These are phyloP conservation scores for Syngnathus acus DNA, from an alignment of 2,797 vertebrate genomes.

Conservation along the genomic window DNA sequence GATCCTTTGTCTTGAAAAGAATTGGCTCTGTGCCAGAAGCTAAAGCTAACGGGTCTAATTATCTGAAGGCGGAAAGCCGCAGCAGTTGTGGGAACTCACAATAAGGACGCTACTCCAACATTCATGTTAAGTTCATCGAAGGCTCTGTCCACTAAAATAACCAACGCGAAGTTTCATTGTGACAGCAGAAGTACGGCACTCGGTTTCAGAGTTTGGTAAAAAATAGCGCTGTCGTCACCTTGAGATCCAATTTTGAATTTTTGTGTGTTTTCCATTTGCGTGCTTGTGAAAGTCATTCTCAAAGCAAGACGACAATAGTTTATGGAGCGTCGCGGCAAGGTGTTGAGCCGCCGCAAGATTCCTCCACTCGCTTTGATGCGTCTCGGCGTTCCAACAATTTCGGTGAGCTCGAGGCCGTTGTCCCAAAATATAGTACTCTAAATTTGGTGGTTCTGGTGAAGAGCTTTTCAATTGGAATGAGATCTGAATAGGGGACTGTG, in stretches of 20 bases:
- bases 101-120: too few relatives aligned
- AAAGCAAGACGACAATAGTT: not conserved
- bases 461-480: conserved; percentile 2
- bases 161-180: not conserved
- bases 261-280: not conserved
- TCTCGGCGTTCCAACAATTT: not conserved
- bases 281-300: not conserved
- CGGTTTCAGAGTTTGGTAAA: not conserved
- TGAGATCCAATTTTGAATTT: not conserved
- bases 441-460: not conserved
- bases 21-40: too few relatives aligned
- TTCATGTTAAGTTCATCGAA: too few relatives aligned
- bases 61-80: too few relatives aligned
- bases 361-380: not conserved
- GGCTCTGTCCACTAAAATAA: not conserved
- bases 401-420: not conserved
- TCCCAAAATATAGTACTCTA: conserved; percentile 2
- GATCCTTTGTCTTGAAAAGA: too few relatives aligned
- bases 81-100: too few relatives aligned
- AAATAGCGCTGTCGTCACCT: not conserved
- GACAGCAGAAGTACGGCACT: not conserved
- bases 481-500: not conserved
- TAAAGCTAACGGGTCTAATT: too few relatives aligned
- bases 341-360: not conserved
- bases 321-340: not conserved